Evolutionary conservation across 1,140 invertebrate genomes (phyloP).

Genomic region (Prorops nasuta): DNA sequence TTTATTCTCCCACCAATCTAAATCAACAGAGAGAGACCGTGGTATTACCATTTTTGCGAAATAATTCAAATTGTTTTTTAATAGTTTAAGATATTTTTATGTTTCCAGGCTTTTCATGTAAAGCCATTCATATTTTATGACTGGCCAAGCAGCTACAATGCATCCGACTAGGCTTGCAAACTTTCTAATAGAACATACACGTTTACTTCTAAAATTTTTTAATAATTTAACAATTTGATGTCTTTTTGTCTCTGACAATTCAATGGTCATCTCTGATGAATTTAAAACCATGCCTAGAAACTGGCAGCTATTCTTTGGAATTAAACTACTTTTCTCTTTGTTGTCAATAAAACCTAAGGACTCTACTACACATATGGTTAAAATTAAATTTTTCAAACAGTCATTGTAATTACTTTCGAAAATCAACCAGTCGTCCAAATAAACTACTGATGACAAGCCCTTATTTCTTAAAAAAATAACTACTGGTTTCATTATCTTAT

Average conservation of each 20-base stretch:
- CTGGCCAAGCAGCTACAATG: slow-evolving; percentile 21
- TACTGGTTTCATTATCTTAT: slow-evolving; percentile 30
- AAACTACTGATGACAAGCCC: slow-evolving; percentile 25
- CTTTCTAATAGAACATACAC: slow-evolving; percentile 21
- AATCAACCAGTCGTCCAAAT: slow-evolving; percentile 33
- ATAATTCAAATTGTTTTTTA: background rate
- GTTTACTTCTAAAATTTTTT: slow-evolving; percentile 5
- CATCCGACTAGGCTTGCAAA: slow-evolving; percentile 29
- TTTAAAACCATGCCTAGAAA: slow-evolving; percentile 28
- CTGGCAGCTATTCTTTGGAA: slow-evolving; percentile 16
- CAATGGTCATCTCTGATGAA: slow-evolving; percentile 17
- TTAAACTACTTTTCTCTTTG: slow-evolving; percentile 21
- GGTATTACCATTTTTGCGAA: background rate
- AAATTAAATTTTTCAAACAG: slow-evolving; percentile 5
- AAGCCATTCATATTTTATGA: slow-evolving; percentile 29
- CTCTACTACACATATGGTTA: slow-evolving; percentile 13
- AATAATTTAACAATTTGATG: slow-evolving; percentile 7
- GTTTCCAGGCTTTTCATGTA: slow-evolving; percentile 27
- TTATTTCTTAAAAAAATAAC: slow-evolving; percentile 13
- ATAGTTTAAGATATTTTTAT: slow-evolving; percentile 17
- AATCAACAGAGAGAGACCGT: slow-evolving; percentile 8
- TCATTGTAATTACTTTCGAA: slow-evolving; percentile 14
- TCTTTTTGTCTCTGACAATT: slow-evolving; percentile 17
- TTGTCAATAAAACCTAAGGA: slow-evolving; percentile 28
- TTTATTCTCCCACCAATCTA: slow-evolving; percentile 32